phyloP scores from a whole-genome alignment of 2,888 invertebrate genomes.

The Aphelenchoides bicaudatus region DNA sequence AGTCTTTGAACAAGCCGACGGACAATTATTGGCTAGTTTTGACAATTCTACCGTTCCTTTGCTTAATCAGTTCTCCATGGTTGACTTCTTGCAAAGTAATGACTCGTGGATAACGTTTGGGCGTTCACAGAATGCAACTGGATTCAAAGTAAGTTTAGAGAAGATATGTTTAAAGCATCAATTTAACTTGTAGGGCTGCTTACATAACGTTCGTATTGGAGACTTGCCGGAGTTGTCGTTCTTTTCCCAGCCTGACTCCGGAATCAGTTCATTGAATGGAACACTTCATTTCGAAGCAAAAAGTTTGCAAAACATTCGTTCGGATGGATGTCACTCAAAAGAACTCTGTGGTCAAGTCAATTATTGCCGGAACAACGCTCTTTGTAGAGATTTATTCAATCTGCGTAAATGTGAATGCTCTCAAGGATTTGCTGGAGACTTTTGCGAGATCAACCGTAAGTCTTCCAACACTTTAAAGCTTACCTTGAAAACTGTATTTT shows the following conservation, averaged over 20 bases:
- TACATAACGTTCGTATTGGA: slow-evolving; percentile 26
- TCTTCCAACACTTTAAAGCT: background rate
- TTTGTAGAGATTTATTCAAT: slow-evolving; percentile 38
- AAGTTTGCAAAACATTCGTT: slow-evolving; percentile 18
- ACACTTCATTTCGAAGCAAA: slow-evolving; percentile 22
- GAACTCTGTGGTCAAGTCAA: slow-evolving; percentile 36
- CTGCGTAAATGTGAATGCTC: slow-evolving; percentile 30
- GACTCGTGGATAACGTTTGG: slow-evolving; percentile 26
- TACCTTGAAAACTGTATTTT: background rate
- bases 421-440: slow-evolving; percentile 35
- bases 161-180: slow-evolving; percentile 11
- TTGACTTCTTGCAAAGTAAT: slow-evolving; percentile 22
- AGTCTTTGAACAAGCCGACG: slow-evolving; percentile 15
- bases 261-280: slow-evolving; percentile 14
- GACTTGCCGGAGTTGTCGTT: slow-evolving; percentile 37
- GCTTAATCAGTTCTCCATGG: slow-evolving; percentile 26
- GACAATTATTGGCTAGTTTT: slow-evolving; percentile 21
- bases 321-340: slow-evolving; percentile 30
- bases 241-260: slow-evolving; percentile 16
- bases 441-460: slow-evolving; percentile 28
- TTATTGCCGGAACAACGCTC: slow-evolving; percentile 35
- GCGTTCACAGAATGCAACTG: slow-evolving; percentile 12
- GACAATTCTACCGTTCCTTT: slow-evolving; percentile 30
- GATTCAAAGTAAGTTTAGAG: slow-evolving; percentile 25
- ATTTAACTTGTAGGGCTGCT: slow-evolving; percentile 36